A percentile compares a stretch with the other conserved stretches of the same genome.
phyloP scores from a whole-genome alignment of 2,113 vertebrate genomes.

The Varanus salvator region DNA sequence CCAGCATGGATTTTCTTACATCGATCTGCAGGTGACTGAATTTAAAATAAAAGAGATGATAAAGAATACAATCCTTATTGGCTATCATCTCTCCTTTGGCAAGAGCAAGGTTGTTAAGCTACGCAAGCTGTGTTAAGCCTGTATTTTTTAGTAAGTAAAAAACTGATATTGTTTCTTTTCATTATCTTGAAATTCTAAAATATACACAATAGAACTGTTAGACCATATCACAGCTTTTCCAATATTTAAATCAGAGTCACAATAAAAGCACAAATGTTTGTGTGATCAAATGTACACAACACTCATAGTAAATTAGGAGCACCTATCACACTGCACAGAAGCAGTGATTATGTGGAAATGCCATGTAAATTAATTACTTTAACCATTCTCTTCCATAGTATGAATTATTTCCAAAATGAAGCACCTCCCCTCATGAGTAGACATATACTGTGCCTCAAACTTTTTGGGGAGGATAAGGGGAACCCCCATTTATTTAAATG shows the following conservation, averaged over 20 bases:
- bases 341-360: not conserved
- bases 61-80: slow-evolving; percentile 73
- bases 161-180: slow-evolving; percentile 13
- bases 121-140: slow-evolving; percentile 52
- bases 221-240: not conserved
- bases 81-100: slow-evolving; percentile 69
- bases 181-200: slow-evolving; percentile 20
- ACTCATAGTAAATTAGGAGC: not conserved
- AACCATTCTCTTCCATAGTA: not conserved
- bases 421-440: not conserved
- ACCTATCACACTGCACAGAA: not conserved
- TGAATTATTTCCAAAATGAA: not conserved
- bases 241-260: not conserved
- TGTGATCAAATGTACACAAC: not conserved
- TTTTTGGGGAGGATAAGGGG: too few relatives aligned
- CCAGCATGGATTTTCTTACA: slow-evolving; percentile 98
- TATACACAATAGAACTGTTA: slow-evolving; percentile 10
- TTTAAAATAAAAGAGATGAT: slow-evolving; percentile 81
- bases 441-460: not conserved
- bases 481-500: not conserved
- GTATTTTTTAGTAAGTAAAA: slow-evolving; percentile 55
- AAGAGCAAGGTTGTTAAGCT: slow-evolving; percentile 66
- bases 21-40: slow-evolving; percentile 93
- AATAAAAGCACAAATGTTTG: not conserved
- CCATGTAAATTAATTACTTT: not conserved